phyloP scores from a whole-genome alignment of 1,140 invertebrate genomes.

The Drosophila navojoa region DNA sequence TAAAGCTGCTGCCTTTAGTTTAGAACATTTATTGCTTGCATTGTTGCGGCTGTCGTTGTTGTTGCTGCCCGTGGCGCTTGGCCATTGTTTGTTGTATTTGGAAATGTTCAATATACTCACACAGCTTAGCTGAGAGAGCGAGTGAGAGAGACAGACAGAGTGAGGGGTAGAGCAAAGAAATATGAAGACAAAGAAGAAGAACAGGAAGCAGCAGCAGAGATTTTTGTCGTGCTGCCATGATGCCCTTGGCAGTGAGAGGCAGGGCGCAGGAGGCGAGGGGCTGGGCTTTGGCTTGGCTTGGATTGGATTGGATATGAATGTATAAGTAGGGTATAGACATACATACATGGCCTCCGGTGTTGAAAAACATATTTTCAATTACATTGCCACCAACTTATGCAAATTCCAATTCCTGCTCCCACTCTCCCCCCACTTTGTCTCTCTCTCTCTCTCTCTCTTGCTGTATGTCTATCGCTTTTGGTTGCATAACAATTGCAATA shows the following conservation, averaged over 20 bases:
- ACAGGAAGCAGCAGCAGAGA: neutral
- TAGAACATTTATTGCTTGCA: slow-evolving; percentile 56
- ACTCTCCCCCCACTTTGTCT: neutral
- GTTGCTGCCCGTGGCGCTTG: slow-evolving; percentile 32
- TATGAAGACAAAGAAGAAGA: neutral
- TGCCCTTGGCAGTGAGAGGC: slow-evolving; percentile 30
- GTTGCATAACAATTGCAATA: slow-evolving; percentile 49
- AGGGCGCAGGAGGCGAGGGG: neutral
- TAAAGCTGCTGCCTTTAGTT: slow-evolving; percentile 42
- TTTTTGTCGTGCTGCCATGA: slow-evolving; percentile 22
- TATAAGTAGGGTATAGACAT: slow-evolving; percentile 14
- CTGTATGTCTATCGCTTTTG: neutral
- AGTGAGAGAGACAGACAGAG: no score
- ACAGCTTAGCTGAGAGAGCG: neutral
- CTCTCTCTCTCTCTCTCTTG: neutral
- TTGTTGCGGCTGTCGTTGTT: slow-evolving; percentile 37
- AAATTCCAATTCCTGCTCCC: neutral
- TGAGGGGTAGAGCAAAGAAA: no score
- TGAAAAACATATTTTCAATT: slow-evolving; percentile 50
- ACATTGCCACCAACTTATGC: slow-evolving; percentile 42
- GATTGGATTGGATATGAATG: slow-evolving; percentile 20
- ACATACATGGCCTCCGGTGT: slow-evolving; percentile 1
- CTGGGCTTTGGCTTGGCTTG: neutral
- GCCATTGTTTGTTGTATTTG: slow-evolving; percentile 51
- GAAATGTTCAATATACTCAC: slow-evolving; percentile 51